phyloP scores from a whole-genome alignment of 2,113 vertebrate genomes.

The Leptobrachium leishanense region DNA sequence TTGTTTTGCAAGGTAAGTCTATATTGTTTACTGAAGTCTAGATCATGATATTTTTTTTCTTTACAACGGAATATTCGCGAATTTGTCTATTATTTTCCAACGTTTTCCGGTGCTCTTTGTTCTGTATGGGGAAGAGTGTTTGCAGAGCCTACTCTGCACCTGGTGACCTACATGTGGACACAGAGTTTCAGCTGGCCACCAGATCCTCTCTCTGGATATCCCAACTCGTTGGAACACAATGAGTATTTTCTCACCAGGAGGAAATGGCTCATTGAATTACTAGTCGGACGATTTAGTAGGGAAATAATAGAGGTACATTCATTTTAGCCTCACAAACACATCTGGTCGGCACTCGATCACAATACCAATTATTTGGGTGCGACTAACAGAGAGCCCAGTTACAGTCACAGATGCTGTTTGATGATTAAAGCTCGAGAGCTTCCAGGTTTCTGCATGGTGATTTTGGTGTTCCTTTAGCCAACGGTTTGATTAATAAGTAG shows the following conservation, averaged over 20 bases:
- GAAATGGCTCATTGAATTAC: conserved; percentile 47
- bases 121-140: not conserved
- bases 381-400: conserved; percentile 41
- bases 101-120: not conserved
- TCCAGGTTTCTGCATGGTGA: conserved; percentile 48
- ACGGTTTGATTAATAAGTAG: conserved; percentile 51
- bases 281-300: conserved; percentile 37
- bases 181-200: conserved; percentile 18
- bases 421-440: conserved; percentile 44
- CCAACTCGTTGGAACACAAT: conserved; percentile 30
- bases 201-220: conserved; percentile 19
- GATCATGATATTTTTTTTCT: too few relatives aligned
- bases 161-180: conserved; percentile 32
- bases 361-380: conserved; percentile 43
- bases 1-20: too few relatives aligned
- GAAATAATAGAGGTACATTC: conserved; percentile 47
- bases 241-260: conserved; percentile 33
- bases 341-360: conserved; percentile 40
- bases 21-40: too few relatives aligned
- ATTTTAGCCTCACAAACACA: conserved; percentile 48
- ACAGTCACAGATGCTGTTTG: conserved; percentile 47
- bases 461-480: conserved; percentile 45
- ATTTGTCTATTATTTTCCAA: not conserved
- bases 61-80: too few relatives aligned
- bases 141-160: conserved; percentile 23